phyloP scores from a whole-genome alignment of 35 echinoderm and acorn worm genomes.

The Ophiothrix spiculata region DNA sequence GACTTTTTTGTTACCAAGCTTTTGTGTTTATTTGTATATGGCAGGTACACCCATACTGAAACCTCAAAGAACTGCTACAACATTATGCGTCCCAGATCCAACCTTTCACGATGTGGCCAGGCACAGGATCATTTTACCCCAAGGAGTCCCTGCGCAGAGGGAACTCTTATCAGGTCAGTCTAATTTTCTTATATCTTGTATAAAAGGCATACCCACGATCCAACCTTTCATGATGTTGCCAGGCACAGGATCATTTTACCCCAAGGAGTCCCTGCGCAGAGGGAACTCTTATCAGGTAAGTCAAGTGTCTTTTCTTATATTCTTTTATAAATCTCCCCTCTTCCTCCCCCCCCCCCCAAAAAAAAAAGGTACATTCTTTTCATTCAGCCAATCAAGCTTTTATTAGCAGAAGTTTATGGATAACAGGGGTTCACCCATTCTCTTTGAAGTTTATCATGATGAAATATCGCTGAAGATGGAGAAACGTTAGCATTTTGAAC shows the following conservation, averaged over 20 bases:
- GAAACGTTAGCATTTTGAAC: too few species aligned
- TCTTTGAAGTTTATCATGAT: too few species aligned
- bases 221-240: slow-evolving; percentile 85
- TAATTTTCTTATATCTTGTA: too few species aligned
- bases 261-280: slow-evolving; percentile 65
- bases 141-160: slow-evolving; percentile 70
- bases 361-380: too few species aligned
- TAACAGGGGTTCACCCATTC: too few species aligned
- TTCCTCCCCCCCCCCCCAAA: too few species aligned
- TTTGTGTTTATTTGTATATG: background rate
- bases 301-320: background rate
- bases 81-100: slow-evolving; percentile 88
- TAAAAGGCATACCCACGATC: too few species aligned
- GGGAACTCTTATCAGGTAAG: slow-evolving; percentile 87
- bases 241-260: slow-evolving; percentile 80
- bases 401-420: too few species aligned
- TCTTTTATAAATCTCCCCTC: too few species aligned
- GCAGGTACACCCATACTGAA: slow-evolving; percentile 53
- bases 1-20: background rate
- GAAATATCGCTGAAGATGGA: too few species aligned
- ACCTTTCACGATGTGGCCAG: slow-evolving; percentile 88
- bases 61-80: slow-evolving; percentile 75
- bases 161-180: slow-evolving; percentile 81
- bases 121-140: slow-evolving; percentile 68
- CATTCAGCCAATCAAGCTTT: slow-evolving; percentile 38